Conservation (phyloP, 2,797 vertebrate species). For the Pangasius krempfi region DNA sequence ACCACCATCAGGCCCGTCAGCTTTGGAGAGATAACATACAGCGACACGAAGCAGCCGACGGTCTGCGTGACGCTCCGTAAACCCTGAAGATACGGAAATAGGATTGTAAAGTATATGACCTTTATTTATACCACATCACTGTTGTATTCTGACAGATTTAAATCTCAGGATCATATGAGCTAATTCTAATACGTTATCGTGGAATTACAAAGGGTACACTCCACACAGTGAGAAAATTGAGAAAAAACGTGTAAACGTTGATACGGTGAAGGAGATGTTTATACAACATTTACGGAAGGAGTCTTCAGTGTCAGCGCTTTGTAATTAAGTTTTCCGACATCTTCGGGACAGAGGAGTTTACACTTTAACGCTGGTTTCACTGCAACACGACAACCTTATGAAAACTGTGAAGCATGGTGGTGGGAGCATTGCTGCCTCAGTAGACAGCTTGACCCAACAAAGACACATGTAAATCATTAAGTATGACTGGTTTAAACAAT, state of each 20-base stretch:
- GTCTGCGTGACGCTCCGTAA: slow-evolving; percentile 90
- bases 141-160: background rate
- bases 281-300: background rate
- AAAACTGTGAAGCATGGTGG: background rate
- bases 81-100: slow-evolving; percentile 75
- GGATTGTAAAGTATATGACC: background rate
- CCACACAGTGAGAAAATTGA: no score
- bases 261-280: background rate
- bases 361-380: background rate
- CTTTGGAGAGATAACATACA: slow-evolving; percentile 91
- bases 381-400: background rate
- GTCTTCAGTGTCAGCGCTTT: background rate
- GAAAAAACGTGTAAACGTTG: no score
- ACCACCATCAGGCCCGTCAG: slow-evolving; percentile 87
- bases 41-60: slow-evolving; percentile 86
- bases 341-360: background rate
- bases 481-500: background rate
- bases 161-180: no score
- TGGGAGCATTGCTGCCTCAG: background rate
- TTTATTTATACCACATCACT: background rate
- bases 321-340: background rate
- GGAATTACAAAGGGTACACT: no score
- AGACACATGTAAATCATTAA: background rate
- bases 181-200: no score
- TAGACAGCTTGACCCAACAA: background rate